Conservation (phyloP, 2,113 vertebrate species). For the Salminus brasiliensis region DNA sequence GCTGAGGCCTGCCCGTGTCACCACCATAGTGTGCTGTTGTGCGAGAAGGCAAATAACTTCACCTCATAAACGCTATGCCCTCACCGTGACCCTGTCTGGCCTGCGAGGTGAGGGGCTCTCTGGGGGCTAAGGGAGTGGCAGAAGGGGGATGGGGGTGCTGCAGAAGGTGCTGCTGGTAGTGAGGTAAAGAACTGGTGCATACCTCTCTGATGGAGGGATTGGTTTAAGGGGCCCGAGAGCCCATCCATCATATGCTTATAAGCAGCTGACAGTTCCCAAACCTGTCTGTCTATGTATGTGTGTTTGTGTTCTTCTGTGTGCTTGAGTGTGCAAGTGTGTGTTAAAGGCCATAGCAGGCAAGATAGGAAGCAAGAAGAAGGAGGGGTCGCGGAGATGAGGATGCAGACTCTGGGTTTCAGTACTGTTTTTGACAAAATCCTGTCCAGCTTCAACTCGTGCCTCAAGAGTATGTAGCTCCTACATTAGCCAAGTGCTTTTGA, state of each 20-base stretch:
- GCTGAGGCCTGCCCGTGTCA: conserved; percentile 36
- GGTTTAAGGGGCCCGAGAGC: conserved; percentile 50
- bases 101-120: conserved; percentile 42
- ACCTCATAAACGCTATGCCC: conserved; percentile 58
- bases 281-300: conserved; percentile 34
- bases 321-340: conserved; percentile 46
- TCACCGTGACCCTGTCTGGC: conserved; percentile 52
- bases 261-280: conserved; percentile 43
- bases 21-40: conserved; percentile 37
- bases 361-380: not conserved
- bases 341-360: not conserved
- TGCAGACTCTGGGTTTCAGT: not conserved
- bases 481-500: no score
- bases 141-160: conserved; percentile 6
- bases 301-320: not conserved
- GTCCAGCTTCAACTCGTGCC: not conserved
- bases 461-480: not conserved
- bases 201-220: conserved; percentile 43
- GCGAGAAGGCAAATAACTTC: conserved; percentile 47
- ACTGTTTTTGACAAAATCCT: not conserved
- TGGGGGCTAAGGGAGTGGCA: conserved; percentile 39
- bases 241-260: conserved; percentile 52
- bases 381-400: conserved; percentile 8
- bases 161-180: conserved; percentile 27
- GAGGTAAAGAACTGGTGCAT: conserved; percentile 35